Evolutionary conservation across 2,888 invertebrate species (phyloP).

Genomic region (Volucella inanis): DNA sequence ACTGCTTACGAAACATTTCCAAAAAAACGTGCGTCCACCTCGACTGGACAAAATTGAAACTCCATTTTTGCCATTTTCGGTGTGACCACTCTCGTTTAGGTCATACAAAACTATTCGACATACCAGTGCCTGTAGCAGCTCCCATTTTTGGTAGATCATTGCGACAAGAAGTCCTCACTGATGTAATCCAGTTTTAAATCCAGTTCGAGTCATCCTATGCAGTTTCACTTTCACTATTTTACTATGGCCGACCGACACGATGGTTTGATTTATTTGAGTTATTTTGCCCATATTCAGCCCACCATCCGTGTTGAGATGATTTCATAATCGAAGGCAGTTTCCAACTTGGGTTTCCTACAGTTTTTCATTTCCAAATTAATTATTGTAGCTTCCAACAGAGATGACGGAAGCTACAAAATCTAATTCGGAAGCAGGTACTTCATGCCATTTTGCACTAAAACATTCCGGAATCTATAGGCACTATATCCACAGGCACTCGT

Average conservation of each 20-base stretch:
- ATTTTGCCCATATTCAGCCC: slow-evolving; percentile 7
- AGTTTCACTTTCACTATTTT: slow-evolving; percentile 68
- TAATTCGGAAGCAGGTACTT: too few species aligned
- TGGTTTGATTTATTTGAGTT: slow-evolving; percentile 20
- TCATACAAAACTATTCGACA: slow-evolving; percentile 10
- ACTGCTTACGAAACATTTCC: slow-evolving; percentile 28
- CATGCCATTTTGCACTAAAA: too few species aligned
- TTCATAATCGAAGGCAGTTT: slow-evolving; percentile 37
- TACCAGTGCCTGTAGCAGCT: slow-evolving; percentile 9
- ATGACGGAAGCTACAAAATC: slow-evolving; percentile 24
- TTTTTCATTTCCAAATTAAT: neutral
- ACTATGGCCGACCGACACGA: neutral
- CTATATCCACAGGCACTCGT: neutral
- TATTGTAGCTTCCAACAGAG: neutral
- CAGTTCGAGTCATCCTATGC: slow-evolving; percentile 35
- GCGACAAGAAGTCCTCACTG: slow-evolving; percentile 1
- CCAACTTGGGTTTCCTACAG: slow-evolving; percentile 13
- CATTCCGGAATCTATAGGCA: too few species aligned
- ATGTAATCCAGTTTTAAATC: slow-evolving; percentile 51
- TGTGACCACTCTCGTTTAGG: slow-evolving; percentile 43
- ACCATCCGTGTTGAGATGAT: slow-evolving; percentile 8
- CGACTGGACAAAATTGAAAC: slow-evolving; percentile 40
- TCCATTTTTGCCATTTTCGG: slow-evolving; percentile 53
- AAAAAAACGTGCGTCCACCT: slow-evolving; percentile 7
- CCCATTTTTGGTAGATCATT: slow-evolving; percentile 62